Evolutionary conservation across 2,888 invertebrate species (phyloP), one percentile per base, ranked within the genome.

Genomic region (Tortricodes alternella): DNA sequence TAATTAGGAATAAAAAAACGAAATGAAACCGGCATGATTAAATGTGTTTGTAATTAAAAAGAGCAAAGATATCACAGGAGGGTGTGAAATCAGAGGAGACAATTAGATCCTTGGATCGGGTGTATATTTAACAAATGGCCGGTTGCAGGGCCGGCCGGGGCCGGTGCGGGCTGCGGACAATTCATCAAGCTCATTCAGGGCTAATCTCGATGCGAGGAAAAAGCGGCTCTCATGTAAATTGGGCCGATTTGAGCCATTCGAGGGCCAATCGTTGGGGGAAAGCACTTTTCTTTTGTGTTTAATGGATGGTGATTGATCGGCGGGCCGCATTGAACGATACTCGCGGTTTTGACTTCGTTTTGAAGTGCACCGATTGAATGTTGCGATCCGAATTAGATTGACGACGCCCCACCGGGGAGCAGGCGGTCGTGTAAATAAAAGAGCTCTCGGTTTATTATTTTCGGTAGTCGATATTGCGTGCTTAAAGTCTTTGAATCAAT

Each of bases 91-190:
- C 86, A 89, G 89, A 90, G 87, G 75, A 89, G 89, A 89, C 90
- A 90, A 90, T 90, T 89, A 89, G 87, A 89, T 89, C 86, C 86
- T 71, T 78, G 87, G 89, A 87, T 87, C 87, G 87, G 86, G 87
- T 89, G 90, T 90, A 89, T 90, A 90, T 90, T 90, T 90, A 90
- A 90, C 90, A 90, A 89, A 90, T 90, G 90, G 88, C 89, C 88
- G 85, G 72, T 78, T 78, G 70, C 63, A 62, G 69, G 63, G 63
- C 67, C 72, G 68, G 71, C 62, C 66, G 73, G 48, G 48, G 32
- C 53, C 15, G 16, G 34, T 56, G 76, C 78, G 79, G 78, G 78
- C 81, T 75, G 83, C 76, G 81, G 78, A 83, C 89, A 81, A 90
- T 90, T 90, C 90, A 90, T 90, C 90, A 90, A 90, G 88, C 89